Evolutionary conservation across 2,888 invertebrate species (phyloP).

Genomic region (Rotaria sp.): DNA sequence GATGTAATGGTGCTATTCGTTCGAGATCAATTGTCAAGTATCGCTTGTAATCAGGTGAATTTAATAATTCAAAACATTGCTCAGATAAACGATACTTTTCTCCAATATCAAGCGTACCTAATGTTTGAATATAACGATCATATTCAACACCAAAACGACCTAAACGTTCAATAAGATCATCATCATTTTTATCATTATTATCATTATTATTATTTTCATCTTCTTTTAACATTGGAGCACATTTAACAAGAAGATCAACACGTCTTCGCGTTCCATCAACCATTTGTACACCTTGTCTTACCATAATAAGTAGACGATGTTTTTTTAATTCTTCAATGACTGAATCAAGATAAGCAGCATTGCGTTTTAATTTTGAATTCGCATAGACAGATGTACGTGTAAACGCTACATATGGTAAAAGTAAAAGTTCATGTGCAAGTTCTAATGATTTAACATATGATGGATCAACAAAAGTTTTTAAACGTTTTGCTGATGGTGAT

Average conservation of each 20-base stretch:
- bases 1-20: conserved; percentile 8
- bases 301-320: background rate
- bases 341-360: conserved; percentile 13
- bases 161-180: background rate
- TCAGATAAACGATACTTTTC: conserved; percentile 3
- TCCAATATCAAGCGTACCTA: background rate
- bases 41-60: background rate
- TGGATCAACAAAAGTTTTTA: background rate
- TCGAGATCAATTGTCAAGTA: background rate
- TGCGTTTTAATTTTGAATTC: background rate
- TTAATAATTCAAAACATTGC: background rate
- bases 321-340: conserved; percentile 3
- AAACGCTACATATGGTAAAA: background rate
- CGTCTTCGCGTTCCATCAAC: background rate
- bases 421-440: background rate
- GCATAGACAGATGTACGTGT: conserved; percentile 7
- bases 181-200: background rate
- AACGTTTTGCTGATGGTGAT: background rate
- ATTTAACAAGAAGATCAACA: conserved; percentile 14
- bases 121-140: conserved; percentile 3
- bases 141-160: conserved; percentile 13
- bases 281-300: conserved; percentile 8
- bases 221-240: background rate
- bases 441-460: background rate
- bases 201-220: conserved; percentile 3